Conservation (phyloP, 2,797 vertebrate species). For the Tinamus major region DNA sequence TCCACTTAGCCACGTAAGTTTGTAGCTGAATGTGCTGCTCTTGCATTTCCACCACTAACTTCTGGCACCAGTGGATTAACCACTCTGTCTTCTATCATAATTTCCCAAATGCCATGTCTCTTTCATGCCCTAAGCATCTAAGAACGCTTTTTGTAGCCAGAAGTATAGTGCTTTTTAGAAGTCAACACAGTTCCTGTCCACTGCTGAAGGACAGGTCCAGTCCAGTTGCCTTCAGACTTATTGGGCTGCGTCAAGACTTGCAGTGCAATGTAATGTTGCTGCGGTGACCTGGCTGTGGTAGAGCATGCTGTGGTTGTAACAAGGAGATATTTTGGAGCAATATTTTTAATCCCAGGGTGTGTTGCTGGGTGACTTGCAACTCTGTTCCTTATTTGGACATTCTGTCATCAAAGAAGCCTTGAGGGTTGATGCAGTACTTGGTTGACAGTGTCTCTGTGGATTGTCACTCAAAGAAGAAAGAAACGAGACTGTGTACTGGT, state of each 20-base stretch:
- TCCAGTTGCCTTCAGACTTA: background rate
- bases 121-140: background rate
- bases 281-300: background rate
- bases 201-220: background rate
- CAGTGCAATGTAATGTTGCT: background rate
- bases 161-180: background rate
- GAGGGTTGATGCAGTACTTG: background rate
- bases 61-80: background rate
- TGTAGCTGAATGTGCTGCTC: background rate
- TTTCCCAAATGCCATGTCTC: background rate
- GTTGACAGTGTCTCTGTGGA: background rate
- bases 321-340: background rate
- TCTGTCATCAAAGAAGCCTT: background rate
- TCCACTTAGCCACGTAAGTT: background rate
- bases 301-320: background rate
- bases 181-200: background rate
- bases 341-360: background rate
- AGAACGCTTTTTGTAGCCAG: background rate
- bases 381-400: background rate
- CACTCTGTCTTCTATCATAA: background rate
- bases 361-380: background rate
- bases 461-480: background rate
- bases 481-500: background rate
- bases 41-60: background rate
- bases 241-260: background rate